phyloP scores from a whole-genome alignment of 2,113 vertebrate species.

The Hiodon alosoides region DNA sequence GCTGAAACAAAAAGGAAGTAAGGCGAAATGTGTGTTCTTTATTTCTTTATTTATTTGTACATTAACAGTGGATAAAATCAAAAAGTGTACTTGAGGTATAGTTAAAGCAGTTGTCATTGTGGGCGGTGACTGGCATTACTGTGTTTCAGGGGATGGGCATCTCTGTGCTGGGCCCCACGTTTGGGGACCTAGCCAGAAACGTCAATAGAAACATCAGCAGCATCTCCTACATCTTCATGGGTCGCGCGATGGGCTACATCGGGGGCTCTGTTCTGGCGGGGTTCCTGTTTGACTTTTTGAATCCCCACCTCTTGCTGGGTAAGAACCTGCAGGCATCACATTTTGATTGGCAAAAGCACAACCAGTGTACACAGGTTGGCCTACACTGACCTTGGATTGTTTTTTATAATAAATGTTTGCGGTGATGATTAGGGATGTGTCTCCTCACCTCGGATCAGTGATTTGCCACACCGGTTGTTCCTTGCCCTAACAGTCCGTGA shows the following conservation, averaged over 20 bases:
- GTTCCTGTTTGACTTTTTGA: slow-evolving; percentile 74
- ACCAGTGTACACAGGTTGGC: too few species aligned
- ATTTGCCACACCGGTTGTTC: neutral
- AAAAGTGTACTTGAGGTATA: too few species aligned
- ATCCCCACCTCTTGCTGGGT: slow-evolving; percentile 80
- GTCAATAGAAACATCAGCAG: slow-evolving; percentile 78
- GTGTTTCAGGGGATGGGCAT: slow-evolving; percentile 77
- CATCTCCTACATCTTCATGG: slow-evolving; percentile 84
- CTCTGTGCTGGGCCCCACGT: slow-evolving; percentile 82
- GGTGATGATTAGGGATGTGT: neutral
- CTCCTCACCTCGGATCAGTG: neutral
- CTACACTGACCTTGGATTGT: neutral
- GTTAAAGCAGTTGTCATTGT: too few species aligned
- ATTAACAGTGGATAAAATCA: neutral
- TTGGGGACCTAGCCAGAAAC: slow-evolving; percentile 79
- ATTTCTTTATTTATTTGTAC: neutral
- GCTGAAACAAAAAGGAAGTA: too few species aligned
- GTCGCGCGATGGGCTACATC: slow-evolving; percentile 79
- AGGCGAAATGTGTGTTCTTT: too few species aligned
- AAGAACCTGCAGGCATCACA: slow-evolving; percentile 35
- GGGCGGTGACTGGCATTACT: neutral
- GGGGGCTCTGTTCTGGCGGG: slow-evolving; percentile 80
- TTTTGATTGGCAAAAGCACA: neutral
- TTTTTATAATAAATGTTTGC: neutral
- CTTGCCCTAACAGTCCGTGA: neutral